Conservation (phyloP, 1,140 invertebrate genomes). For the Nasonia longicornis region DNA sequence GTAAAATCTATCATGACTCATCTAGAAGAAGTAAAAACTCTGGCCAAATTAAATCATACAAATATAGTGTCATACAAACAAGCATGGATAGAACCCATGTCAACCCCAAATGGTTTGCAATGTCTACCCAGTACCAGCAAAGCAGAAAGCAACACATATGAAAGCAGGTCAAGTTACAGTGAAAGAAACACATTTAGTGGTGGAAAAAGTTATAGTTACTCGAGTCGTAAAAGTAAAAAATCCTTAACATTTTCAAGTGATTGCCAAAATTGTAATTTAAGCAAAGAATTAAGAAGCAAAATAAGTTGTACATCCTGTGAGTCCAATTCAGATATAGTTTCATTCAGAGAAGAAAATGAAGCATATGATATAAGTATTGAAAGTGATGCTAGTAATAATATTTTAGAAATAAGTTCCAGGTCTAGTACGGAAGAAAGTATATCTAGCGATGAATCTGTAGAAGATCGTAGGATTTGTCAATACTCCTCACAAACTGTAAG, state of each 20-base stretch:
- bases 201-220: neutral
- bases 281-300: slow-evolving; percentile 38
- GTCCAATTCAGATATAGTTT: slow-evolving; percentile 55
- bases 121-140: neutral
- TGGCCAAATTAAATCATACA: slow-evolving; percentile 82
- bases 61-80: slow-evolving; percentile 88
- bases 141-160: neutral
- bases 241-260: slow-evolving; percentile 19
- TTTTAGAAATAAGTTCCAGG: slow-evolving; percentile 30
- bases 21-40: slow-evolving; percentile 82
- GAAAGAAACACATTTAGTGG: neutral
- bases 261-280: neutral
- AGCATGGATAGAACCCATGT: slow-evolving; percentile 80
- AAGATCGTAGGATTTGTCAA: slow-evolving; percentile 49
- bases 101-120: slow-evolving; percentile 19
- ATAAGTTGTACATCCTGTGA: slow-evolving; percentile 42
- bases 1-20: slow-evolving; percentile 73
- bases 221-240: slow-evolving; percentile 17
- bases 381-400: slow-evolving; percentile 37
- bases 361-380: slow-evolving; percentile 38
- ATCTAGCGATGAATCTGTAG: slow-evolving; percentile 48
- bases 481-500: slow-evolving; percentile 50
- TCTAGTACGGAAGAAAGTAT: slow-evolving; percentile 46
- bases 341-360: slow-evolving; percentile 54
- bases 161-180: neutral